Base-by-base conservation (phyloP, 2,888 invertebrate genomes). In the Dynastes maya region DNA sequence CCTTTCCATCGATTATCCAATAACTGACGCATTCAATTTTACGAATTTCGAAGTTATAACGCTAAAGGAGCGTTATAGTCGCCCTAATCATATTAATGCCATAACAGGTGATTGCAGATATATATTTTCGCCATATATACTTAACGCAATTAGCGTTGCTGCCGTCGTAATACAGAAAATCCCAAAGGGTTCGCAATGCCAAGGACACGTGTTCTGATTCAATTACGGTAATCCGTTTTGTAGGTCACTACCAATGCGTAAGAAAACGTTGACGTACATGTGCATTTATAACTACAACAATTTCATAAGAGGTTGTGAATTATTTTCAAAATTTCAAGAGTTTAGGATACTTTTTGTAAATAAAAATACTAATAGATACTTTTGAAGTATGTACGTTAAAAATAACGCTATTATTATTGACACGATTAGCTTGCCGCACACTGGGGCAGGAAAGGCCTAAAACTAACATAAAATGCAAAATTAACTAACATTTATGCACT, bases 131-230 rank as follows among this genome's bases (percentile, higher is more conserved):
- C 32, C 6, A 32, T 37, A 53, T 53, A 2, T 53, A 16, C 53
- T 53, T 65, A 65, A 72, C 40, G 55, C 53, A 72, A 72, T 72
- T 72, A 72, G 22, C 16, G 40, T 58, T 37, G 72, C 58, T 37
- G 16, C 22, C 22, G 55, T 55, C 53, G 53, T 13, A 55, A 55
- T 37, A 27, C 16, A 72, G 61, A 58, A 72, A 40, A 8, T 55
- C 58, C 22, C 37, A 29, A 45, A 37, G 32, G 72, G 72, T 53
- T 58, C n/a, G 29, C 13, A 61, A 58, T 29, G 29, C 37, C 37
- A 72, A 72, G 72, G 72, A 72, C 72, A 55, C 72, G n/a, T n/a
- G 58, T 13, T 72, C 22, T 72, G 61, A 72, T 72, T 72, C 72
- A 72, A 72, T 72, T 72, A 72, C 40, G n/a, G 16, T 72, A 72